phyloP scores from a whole-genome alignment of 2,797 vertebrate species.

The Phyllotis vaccarum region DNA sequence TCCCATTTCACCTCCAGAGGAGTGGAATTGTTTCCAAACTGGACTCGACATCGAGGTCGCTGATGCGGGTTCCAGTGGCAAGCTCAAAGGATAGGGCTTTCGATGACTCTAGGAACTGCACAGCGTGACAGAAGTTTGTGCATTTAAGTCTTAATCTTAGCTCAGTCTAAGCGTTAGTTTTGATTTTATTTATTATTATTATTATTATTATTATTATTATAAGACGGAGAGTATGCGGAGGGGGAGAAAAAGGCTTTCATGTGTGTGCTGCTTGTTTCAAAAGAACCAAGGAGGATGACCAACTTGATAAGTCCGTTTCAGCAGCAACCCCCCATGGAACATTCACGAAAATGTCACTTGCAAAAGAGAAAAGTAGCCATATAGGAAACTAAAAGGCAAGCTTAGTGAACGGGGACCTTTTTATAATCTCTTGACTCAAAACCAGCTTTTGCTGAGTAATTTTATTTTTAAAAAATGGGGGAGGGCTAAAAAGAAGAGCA shows the following conservation, averaged over 20 bases:
- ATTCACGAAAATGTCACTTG: conserved; percentile 27
- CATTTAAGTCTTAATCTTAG: conserved; percentile 30
- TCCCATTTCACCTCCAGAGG: conserved; percentile 65
- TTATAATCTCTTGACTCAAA: conserved; percentile 66
- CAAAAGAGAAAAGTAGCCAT: conserved; percentile 42
- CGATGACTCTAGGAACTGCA: not conserved
- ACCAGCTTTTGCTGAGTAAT: conserved; percentile 49
- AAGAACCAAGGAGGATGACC: not conserved
- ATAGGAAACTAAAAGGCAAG: conserved; percentile 56
- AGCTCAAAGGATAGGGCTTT: conserved; percentile 46
- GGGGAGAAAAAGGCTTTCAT: not conserved
- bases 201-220: not conserved
- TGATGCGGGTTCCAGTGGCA: not conserved
- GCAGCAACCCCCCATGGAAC: conserved; percentile 36
- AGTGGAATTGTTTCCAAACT: conserved; percentile 59
- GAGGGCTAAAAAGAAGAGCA: conserved; percentile 66
- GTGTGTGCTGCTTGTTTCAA: conserved; percentile 39
- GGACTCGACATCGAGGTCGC: conserved; percentile 68
- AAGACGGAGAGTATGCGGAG: not conserved
- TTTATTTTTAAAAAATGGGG: conserved; percentile 51
- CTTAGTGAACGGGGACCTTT: conserved; percentile 55
- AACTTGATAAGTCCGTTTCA: conserved; percentile 45
- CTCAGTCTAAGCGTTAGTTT: conserved; percentile 39
- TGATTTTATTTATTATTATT: not conserved
- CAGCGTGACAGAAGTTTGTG: conserved; percentile 12